A percentile compares a stretch with the other conserved stretches of the same genome.
phyloP scores from a whole-genome alignment of 2,888 invertebrate genomes.

The Caenorhabditis macrosperma region DNA sequence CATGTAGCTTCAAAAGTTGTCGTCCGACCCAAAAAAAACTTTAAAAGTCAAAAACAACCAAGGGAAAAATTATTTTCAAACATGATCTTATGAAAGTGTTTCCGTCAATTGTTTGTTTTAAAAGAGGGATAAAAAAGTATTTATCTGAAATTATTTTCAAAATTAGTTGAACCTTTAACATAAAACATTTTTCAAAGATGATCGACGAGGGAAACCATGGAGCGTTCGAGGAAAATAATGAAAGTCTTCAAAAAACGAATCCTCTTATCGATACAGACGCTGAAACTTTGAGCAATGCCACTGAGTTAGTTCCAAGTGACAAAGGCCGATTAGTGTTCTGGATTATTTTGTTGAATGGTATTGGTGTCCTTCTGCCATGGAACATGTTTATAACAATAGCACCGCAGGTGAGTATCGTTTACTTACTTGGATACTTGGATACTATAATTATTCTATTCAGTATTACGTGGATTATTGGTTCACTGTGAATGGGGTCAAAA shows the following conservation, averaged over 20 bases:
- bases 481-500: constrained; percentile 63
- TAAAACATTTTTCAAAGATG: background rate
- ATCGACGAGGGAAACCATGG: background rate
- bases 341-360: constrained; percentile 92
- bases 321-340: constrained; percentile 85
- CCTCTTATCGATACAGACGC: background rate
- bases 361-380: constrained; percentile 96
- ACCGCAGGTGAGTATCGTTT: constrained; percentile 62
- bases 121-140: too few species aligned
- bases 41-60: too few species aligned
- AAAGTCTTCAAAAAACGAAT: background rate
- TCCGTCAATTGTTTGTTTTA: too few species aligned
- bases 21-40: too few species aligned
- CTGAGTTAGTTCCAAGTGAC: constrained; percentile 34
- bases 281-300: background rate
- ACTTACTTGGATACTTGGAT: background rate
- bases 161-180: too few species aligned
- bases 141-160: too few species aligned
- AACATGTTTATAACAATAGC: constrained; percentile 95
- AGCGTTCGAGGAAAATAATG: background rate
- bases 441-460: too few species aligned
- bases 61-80: too few species aligned
- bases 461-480: constrained; percentile 91
- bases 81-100: too few species aligned
- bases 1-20: too few species aligned